Conservation (phyloP, 2,113 vertebrate species). For the Cygnus buccinator region DNA sequence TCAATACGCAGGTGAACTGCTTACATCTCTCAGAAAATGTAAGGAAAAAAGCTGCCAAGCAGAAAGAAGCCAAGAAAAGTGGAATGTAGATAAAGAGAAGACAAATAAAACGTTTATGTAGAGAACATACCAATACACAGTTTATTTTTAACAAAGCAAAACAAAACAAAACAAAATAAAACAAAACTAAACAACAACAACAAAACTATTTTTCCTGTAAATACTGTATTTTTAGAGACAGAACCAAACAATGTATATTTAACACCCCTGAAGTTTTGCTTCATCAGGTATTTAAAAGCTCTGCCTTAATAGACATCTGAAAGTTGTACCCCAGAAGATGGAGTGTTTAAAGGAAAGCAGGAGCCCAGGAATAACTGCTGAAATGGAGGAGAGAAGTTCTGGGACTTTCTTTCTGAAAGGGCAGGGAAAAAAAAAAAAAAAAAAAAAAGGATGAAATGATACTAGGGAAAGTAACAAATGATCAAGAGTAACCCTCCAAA, state of each 20-base stretch:
- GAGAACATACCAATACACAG: background rate
- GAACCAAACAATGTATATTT: fast-evolving
- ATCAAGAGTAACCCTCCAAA: background rate
- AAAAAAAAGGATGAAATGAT: background rate
- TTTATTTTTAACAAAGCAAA: background rate
- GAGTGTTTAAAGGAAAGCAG: background rate
- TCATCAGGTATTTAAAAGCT: background rate
- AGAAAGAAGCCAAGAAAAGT: background rate
- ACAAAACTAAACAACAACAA: fast-evolving
- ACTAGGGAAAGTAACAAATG: background rate
- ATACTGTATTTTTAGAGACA: background rate
- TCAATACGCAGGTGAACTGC: background rate
- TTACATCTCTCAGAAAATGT: background rate
- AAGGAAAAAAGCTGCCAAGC: background rate
- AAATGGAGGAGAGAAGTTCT: background rate
- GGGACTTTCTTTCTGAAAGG: background rate
- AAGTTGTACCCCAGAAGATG: background rate
- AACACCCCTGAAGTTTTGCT: background rate
- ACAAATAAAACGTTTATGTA: background rate
- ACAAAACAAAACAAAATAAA: background rate
- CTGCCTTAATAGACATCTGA: background rate
- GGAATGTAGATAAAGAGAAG: background rate
- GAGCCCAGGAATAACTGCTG: background rate
- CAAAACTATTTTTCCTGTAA: background rate
- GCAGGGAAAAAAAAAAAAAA: background rate